Evolutionary conservation across 2,888 invertebrate genomes (phyloP), one percentile per base, ranked within the genome.

Genomic region (Metallyticus violacea): DNA sequence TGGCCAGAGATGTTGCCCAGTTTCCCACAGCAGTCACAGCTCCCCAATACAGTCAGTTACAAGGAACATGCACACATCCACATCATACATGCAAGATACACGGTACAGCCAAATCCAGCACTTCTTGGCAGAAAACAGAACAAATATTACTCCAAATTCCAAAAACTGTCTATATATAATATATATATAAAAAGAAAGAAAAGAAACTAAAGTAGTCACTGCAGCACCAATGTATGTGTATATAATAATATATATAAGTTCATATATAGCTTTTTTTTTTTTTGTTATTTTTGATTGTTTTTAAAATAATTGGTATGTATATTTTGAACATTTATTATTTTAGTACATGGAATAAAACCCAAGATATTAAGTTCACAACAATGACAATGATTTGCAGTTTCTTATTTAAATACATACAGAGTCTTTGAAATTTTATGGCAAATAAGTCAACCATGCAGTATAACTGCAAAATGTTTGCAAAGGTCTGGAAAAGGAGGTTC

Each of bases 341-440:
- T 28, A 40, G 25, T 81, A 81, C 81, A 81, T 30, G 40, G 40
- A 82, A 62, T 22, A 82, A 29, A 82, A 82, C 22, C 26, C 26
- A 82, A 30, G 79, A 79, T 85, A 85, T 62, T 27, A 62, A 85
- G 85, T 79, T 79, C 79, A 85, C 85, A 27, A 85, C 85, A 85
- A 26, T 62, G 77, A 85, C 78, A 81, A 22, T 40, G 81, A 81
- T 40, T 77, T 62, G 40, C 40, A 62, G 40, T 62, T 62, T 62
- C 15, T 85, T 85, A 3, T 79, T 40, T 79, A 85, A 79, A 40
- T 28, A 85, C 80, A 85, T 85, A 79, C 28, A 85, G 85, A 85
- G 25, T 78, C 28, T 85, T 26, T 30, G 26, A 78, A 30, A 62
- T 85, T 85, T 85, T 85, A 79, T 85, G 85, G 62, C 85, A 85